Conservation (phyloP, 2,888 invertebrate genomes). For the Papilio elwesi region DNA sequence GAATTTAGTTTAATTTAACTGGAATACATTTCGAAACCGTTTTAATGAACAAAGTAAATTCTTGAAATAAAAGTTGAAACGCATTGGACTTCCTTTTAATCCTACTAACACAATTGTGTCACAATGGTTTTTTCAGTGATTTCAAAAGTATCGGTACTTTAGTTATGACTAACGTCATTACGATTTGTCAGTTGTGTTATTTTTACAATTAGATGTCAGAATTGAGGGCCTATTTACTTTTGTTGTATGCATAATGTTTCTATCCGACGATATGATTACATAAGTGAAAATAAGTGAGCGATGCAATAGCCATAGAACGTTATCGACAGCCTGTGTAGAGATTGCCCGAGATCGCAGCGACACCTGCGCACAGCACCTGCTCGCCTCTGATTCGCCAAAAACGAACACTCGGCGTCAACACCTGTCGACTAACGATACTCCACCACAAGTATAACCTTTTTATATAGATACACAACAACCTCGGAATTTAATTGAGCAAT, state of each 20-base stretch:
- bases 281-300: conserved; percentile 29
- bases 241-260: background rate
- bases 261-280: background rate
- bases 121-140: no score
- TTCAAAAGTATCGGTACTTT: no score
- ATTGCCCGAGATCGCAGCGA: conserved; percentile 72
- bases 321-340: conserved; percentile 62
- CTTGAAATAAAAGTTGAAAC: no score
- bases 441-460: conserved; percentile 35
- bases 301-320: conserved; percentile 42
- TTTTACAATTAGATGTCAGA: no score
- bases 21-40: no score
- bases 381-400: conserved; percentile 80
- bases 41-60: no score
- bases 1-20: no score
- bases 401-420: conserved; percentile 67
- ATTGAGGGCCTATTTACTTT: no score
- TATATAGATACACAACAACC: background rate
- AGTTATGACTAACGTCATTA: no score
- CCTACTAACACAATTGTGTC: no score
- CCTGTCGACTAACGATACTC: conserved; percentile 65
- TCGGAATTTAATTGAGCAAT: conserved; percentile 28
- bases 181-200: no score
- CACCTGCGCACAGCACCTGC: conserved; percentile 78
- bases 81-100: no score